Conservation (phyloP, 2,888 invertebrate genomes). For the Hofmannophila pseudospretella region DNA sequence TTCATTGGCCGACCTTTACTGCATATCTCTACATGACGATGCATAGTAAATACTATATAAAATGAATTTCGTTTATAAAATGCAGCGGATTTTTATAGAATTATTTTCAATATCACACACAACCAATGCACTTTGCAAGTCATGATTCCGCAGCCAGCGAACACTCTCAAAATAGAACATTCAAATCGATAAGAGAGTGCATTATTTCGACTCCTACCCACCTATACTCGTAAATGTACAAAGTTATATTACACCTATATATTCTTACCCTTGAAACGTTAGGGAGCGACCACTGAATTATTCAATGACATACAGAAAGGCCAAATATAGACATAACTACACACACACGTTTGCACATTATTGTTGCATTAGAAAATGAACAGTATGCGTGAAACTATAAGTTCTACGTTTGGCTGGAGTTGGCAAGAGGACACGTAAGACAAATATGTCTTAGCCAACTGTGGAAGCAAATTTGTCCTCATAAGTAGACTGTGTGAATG, state of each 20-base stretch:
- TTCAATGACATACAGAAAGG: slow-evolving; percentile 73
- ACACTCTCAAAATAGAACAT: slow-evolving; percentile 28
- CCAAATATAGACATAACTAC: slow-evolving; percentile 71
- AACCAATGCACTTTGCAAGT: slow-evolving; percentile 7
- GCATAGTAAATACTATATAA: too few species aligned
- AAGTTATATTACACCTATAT: slow-evolving; percentile 51
- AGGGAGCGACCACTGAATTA: slow-evolving; percentile 74
- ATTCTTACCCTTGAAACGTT: slow-evolving; percentile 75
- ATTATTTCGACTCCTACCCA: slow-evolving; percentile 37
- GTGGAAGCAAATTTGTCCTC: slow-evolving; percentile 66
- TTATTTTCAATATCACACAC: too few species aligned
- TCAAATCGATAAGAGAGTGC: slow-evolving; percentile 42
- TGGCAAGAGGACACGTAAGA: slow-evolving; percentile 55
- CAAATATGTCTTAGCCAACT: slow-evolving; percentile 68
- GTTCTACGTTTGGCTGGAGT: slow-evolving; percentile 61
- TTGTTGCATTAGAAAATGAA: slow-evolving; percentile 44
- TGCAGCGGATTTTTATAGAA: too few species aligned
- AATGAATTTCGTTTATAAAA: too few species aligned
- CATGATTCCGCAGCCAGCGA: too few species aligned
- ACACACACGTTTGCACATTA: slow-evolving; percentile 40
- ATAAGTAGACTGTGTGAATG: slow-evolving; percentile 66
- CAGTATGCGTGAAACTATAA: slow-evolving; percentile 42
- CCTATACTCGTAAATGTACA: slow-evolving; percentile 40
- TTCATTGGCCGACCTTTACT: too few species aligned
- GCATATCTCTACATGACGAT: too few species aligned